A percentile compares a stretch with the other conserved stretches of the same genome.
These are phyloP conservation scores for Caenorhabditis brenneri DNA, from an alignment of 1,140 invertebrate genomes.

Conservation along the genomic window DNA sequence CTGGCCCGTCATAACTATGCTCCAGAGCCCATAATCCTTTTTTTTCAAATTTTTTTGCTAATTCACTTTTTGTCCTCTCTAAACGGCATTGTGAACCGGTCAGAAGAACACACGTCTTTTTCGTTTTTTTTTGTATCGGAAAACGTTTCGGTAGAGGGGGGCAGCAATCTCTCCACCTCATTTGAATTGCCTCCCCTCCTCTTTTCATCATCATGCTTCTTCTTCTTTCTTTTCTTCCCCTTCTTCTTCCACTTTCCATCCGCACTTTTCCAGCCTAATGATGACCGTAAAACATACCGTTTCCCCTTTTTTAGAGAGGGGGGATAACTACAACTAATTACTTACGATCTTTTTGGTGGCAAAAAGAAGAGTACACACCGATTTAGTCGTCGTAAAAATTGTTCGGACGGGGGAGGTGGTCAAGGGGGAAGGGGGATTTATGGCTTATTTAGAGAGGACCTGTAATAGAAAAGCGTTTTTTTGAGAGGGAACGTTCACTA, in stretches of 20 bases:
- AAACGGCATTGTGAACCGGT: neutral
- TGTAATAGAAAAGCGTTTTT: too few relatives aligned
- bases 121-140: neutral
- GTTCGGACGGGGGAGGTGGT: too few relatives aligned
- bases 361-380: too few relatives aligned
- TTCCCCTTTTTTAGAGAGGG: neutral
- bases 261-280: neutral
- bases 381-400: too few relatives aligned
- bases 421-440: too few relatives aligned
- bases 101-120: neutral
- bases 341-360: neutral
- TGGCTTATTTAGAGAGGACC: too few relatives aligned
- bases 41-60: too few relatives aligned
- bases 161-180: neutral
- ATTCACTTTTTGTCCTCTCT: neutral
- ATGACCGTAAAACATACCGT: constrained; percentile 40
- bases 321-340: constrained; percentile 29
- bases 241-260: neutral
- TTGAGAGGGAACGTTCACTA: too few relatives aligned
- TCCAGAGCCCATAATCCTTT: too few relatives aligned
- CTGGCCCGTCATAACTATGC: too few relatives aligned
- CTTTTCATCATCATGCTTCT: neutral
- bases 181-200: neutral
- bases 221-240: neutral
- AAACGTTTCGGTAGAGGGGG: neutral